These are phyloP conservation scores for Trichogramma dendrolimi DNA, from an alignment of 2,888 invertebrate species.

Conservation along the genomic window DNA sequence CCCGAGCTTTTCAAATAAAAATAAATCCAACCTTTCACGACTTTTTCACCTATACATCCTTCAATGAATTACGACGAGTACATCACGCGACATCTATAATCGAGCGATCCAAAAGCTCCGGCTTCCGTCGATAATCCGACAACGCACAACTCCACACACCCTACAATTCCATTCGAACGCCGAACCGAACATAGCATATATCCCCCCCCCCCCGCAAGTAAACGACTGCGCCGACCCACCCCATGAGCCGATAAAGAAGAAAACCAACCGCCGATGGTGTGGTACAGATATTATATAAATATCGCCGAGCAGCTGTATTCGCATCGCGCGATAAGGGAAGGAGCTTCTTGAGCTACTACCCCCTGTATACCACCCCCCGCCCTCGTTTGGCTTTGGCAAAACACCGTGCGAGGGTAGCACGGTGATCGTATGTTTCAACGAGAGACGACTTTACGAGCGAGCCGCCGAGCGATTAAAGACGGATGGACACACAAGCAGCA, in stretches of 20 bases:
- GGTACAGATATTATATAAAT: not conserved
- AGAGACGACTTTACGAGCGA: too few species aligned
- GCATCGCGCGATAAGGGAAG: conserved; percentile 16
- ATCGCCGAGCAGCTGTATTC: not conserved
- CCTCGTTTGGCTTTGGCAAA: not conserved
- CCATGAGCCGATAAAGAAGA: conserved; percentile 19
- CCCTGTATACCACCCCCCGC: too few species aligned
- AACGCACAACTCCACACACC: not conserved
- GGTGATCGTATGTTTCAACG: not conserved
- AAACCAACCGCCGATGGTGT: not conserved
- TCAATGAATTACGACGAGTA: too few species aligned
- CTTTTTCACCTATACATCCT: not conserved
- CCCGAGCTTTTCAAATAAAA: too few species aligned
- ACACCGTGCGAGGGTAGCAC: conserved; percentile 26
- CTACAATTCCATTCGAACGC: not conserved
- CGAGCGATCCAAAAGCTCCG: not conserved
- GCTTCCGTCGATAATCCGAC: not conserved
- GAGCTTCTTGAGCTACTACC: too few species aligned
- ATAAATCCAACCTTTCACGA: too few species aligned
- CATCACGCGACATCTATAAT: not conserved
- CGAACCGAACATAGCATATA: not conserved
- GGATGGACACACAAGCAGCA: too few species aligned
- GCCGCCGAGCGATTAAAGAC: too few species aligned
- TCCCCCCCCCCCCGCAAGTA: conserved; percentile 3
- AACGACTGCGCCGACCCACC: not conserved